Conservation (phyloP, 2,888 invertebrate genomes). For the Thymelicus acteon region DNA sequence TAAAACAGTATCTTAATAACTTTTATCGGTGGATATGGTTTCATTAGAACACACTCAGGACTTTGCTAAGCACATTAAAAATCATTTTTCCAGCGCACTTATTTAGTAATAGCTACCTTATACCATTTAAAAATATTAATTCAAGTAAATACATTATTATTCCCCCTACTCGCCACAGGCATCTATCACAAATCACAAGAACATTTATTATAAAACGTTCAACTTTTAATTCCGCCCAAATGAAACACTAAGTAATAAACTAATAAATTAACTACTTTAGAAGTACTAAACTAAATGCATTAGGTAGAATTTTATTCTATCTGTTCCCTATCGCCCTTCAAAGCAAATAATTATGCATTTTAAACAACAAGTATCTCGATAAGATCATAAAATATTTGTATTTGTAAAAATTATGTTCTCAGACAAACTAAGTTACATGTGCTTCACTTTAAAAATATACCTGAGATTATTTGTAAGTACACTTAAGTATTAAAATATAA, state of each 20-base stretch:
- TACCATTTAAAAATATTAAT: background rate
- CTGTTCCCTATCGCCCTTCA: background rate
- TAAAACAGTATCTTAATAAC: background rate
- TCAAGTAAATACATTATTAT: constrained; percentile 3
- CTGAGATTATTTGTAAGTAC: background rate
- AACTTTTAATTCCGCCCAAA: background rate
- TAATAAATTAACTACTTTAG: background rate
- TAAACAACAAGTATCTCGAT: background rate
- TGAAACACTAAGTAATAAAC: background rate
- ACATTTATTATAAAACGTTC: constrained; percentile 11
- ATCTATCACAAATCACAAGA: constrained; percentile 30
- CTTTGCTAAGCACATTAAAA: background rate
- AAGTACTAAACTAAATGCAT: constrained; percentile 31
- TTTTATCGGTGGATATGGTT: constrained; percentile 6
- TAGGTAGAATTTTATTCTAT: constrained; percentile 17
- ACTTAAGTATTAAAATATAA: background rate
- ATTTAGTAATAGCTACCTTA: constrained; percentile 11
- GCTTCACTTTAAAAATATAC: background rate
- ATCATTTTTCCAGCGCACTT: background rate
- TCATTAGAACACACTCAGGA: background rate
- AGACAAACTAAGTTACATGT: background rate
- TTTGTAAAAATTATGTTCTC: background rate
- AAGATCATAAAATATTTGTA: background rate
- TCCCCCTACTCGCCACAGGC: constrained; percentile 2
- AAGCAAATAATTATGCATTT: constrained; percentile 8